phyloP scores from a whole-genome alignment of 2,797 vertebrate species.

The Rhynchonycteris naso region DNA sequence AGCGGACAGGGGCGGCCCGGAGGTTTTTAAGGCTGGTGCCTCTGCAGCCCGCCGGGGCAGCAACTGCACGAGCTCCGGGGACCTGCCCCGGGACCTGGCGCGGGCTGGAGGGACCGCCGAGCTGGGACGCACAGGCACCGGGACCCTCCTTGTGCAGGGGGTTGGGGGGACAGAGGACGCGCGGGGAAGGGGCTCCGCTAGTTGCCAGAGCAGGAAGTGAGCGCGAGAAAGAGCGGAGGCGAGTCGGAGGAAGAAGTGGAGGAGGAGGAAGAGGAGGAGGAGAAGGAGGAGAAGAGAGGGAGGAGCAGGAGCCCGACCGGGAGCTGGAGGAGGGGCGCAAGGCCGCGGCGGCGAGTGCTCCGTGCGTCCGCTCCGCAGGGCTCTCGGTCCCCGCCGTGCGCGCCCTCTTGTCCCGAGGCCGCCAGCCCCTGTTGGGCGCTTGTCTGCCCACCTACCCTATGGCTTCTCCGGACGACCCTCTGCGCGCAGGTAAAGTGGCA shows the following conservation, averaged over 20 bases:
- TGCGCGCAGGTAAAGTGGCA: slow-evolving; percentile 77
- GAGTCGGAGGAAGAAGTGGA: neutral
- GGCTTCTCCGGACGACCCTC: slow-evolving; percentile 81
- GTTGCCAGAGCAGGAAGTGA: slow-evolving; percentile 74
- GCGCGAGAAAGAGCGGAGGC: neutral
- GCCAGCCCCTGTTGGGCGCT: neutral
- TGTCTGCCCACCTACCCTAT: slow-evolving; percentile 56
- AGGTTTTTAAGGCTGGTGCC: neutral
- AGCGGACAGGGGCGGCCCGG: neutral
- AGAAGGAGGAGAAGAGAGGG: neutral
- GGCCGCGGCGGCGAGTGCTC: neutral
- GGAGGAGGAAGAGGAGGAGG: neutral
- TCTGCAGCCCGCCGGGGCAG: neutral
- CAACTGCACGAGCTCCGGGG: neutral
- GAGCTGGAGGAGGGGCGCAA: neutral
- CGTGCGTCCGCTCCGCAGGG: neutral
- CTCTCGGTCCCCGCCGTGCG: rapidly evolving
- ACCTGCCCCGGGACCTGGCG: neutral
- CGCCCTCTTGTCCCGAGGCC: neutral
- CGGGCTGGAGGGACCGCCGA: no score
- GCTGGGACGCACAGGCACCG: neutral
- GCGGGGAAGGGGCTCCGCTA: neutral
- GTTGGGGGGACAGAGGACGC: neutral
- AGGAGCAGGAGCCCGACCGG: neutral
- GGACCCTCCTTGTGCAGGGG: neutral